These are phyloP conservation scores for Poicephalus meyeri DNA, from an alignment of 2,113 vertebrate genomes.

Conservation along the genomic window DNA sequence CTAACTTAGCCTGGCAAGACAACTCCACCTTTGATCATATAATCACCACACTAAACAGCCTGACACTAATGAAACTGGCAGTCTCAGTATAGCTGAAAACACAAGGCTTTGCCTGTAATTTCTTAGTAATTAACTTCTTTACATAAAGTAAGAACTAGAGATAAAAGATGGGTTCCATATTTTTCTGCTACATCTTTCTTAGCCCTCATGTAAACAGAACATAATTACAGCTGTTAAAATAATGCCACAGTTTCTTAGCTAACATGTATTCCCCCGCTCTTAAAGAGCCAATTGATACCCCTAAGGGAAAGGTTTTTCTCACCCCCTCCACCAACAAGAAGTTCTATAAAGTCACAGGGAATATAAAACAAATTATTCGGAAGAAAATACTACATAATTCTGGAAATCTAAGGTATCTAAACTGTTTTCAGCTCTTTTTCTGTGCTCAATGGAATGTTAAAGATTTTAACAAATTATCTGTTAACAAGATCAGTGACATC, in stretches of 20 bases:
- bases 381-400: neutral
- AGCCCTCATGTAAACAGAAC: neutral
- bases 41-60: neutral
- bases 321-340: neutral
- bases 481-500: neutral
- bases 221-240: constrained; percentile 2
- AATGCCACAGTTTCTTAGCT: neutral
- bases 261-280: neutral
- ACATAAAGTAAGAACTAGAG: neutral
- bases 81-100: neutral
- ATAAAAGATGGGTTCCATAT: neutral
- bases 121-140: neutral
- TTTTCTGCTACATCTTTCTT: neutral
- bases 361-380: neutral
- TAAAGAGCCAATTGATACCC: neutral
- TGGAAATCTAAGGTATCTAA: neutral
- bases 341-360: neutral
- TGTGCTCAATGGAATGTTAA: neutral
- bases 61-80: neutral
- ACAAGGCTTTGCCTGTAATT: neutral
- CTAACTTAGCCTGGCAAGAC: neutral
- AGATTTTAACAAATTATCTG: neutral
- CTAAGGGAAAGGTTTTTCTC: neutral
- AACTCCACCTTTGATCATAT: neutral
- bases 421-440: neutral